Evolutionary conservation across 2,113 vertebrate genomes (phyloP).

Genomic region (Prolemur simus): DNA sequence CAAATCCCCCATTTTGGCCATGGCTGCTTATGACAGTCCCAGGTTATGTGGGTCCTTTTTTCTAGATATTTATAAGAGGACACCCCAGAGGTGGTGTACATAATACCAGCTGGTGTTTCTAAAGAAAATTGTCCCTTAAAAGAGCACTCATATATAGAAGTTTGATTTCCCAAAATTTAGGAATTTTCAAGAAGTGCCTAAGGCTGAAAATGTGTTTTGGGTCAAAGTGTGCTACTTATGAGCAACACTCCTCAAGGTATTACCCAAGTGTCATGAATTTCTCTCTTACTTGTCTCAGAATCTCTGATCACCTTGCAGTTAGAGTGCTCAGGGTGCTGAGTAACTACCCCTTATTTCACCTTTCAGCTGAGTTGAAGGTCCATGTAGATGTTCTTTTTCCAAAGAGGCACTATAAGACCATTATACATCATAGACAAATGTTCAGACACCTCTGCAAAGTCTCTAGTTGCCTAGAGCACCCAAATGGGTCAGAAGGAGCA

Average conservation of each 20-base stretch:
- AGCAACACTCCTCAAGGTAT: neutral
- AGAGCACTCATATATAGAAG: neutral
- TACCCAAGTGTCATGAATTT: no score
- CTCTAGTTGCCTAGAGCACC: neutral
- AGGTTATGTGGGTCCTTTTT: neutral
- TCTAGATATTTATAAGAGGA: neutral
- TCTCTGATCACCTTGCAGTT: no score
- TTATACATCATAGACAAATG: neutral
- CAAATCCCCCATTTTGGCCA: neutral
- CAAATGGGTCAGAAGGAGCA: neutral
- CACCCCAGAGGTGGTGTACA: neutral
- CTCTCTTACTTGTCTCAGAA: no score
- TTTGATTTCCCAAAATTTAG: neutral
- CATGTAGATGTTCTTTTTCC: neutral
- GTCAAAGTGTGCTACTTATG: neutral
- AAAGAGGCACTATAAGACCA: neutral
- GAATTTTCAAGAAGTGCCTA: neutral
- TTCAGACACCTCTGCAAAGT: neutral
- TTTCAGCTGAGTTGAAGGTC: neutral
- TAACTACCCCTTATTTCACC: no score
- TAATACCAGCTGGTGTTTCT: neutral
- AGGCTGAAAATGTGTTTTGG: neutral
- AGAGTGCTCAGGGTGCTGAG: no score
- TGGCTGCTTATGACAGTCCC: neutral
- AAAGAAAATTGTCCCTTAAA: neutral